Base-by-base conservation (phyloP, 2,797 vertebrate species). In the Varecia variegata region DNA sequence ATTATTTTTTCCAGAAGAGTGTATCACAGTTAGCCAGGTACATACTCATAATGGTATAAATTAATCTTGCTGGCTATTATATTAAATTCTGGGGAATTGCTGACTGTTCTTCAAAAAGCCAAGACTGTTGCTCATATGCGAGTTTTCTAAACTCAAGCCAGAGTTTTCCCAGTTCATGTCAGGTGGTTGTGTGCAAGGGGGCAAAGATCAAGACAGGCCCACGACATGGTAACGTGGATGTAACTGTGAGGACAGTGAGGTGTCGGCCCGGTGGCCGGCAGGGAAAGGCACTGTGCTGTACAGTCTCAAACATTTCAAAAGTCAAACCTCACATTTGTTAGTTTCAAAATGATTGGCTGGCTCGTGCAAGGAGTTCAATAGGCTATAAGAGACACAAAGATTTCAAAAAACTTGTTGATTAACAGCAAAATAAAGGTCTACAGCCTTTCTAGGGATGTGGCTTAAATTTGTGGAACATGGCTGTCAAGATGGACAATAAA, bases 131-230 rank as follows among this genome's bases (percentile, higher is more conserved):
- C 79, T 93, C 68, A n/a, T 15, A 77, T 89, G 43, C 90, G 68
- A 50, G 38, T 84, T 95, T 93, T 84, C 92, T 93, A 94, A 96
- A 85, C 47, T 85, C 65, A 60, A 84, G 52, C 43, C 87, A 94
- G 54, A 90, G 50, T 93, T 88, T 81, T 82, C 76, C 84, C 0
- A 32, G 87, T 88, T 94, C 80, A 62, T 27, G 35, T 80, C 40
- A 88, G 30, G 68, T 68, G 71, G 43, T 73, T 85, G 18, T 40
- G 21, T 50, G 35, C n/a, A 45, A 32, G 21, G n/a, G 56, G 21
- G 5, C 58, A 86, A 74, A 30, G 38, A 58, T 87, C 38, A 27
- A 47, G 18, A 84, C 21, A 25, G 21, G 9, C 21, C 0, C 17
- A 50, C 15, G 40, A 40, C 23, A 40, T 40, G 65, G 30, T 10